Conservation (phyloP, 2,888 invertebrate genomes). For the Deilephila elpenor region DNA sequence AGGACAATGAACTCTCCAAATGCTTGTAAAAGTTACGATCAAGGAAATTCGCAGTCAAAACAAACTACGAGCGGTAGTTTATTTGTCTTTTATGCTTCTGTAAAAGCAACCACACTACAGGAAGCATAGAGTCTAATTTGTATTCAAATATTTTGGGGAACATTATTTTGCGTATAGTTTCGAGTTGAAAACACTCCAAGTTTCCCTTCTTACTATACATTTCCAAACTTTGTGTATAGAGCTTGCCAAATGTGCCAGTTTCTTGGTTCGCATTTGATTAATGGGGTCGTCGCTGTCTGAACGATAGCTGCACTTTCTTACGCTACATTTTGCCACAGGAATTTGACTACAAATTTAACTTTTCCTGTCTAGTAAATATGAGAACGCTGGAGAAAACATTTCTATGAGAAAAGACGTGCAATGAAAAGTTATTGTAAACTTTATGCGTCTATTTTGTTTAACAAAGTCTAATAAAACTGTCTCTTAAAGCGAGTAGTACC, state of each 20-base stretch:
- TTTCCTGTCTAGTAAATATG: not conserved
- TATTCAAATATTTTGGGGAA: slow-evolving; percentile 34
- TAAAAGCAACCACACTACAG: slow-evolving; percentile 44
- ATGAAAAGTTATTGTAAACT: not conserved
- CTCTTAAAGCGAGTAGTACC: not conserved
- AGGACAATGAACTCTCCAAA: slow-evolving; percentile 64
- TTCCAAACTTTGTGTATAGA: slow-evolving; percentile 43
- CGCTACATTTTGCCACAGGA: not conserved
- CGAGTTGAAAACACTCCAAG: slow-evolving; percentile 45
- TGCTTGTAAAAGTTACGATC: slow-evolving; percentile 67
- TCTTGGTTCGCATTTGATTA: slow-evolving; percentile 31
- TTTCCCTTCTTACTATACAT: slow-evolving; percentile 56
- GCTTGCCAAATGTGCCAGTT: slow-evolving; percentile 32
- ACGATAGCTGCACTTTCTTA: not conserved
- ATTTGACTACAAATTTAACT: not conserved
- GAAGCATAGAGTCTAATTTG: slow-evolving; percentile 43
- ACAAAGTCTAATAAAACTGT: slow-evolving; percentile 1
- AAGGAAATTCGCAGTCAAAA: slow-evolving; percentile 77
- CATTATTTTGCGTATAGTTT: slow-evolving; percentile 44
- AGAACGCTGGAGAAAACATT: not conserved
- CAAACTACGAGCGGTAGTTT: slow-evolving; percentile 52
- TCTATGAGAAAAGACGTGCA: not conserved
- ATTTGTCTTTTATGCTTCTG: slow-evolving; percentile 29
- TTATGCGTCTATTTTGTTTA: slow-evolving; percentile 2
- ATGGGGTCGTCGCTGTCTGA: not conserved